These are phyloP conservation scores for Piprites chloris DNA, from an alignment of 2,113 vertebrate species.

Conservation along the genomic window DNA sequence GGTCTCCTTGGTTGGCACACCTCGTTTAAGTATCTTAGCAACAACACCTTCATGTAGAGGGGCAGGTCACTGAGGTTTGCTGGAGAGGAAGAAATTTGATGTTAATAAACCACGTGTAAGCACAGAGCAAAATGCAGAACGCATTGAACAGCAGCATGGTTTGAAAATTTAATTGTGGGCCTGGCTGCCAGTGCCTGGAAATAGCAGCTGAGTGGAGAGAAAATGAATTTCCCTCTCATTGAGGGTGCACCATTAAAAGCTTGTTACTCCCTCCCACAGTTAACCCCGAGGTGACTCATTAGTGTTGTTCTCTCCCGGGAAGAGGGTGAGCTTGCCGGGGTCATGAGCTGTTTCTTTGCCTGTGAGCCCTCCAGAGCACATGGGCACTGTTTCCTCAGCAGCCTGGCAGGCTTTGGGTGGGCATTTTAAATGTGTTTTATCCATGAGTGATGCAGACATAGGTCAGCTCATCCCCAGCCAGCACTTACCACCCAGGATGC, in stretches of 20 bases:
- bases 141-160: background rate
- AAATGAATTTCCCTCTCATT: background rate
- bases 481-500: background rate
- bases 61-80: accelerated
- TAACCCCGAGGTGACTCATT: background rate
- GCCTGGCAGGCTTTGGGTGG: background rate
- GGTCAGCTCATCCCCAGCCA: background rate
- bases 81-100: background rate
- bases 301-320: accelerated
- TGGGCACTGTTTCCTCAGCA: background rate
- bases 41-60: accelerated
- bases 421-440: background rate
- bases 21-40: background rate
- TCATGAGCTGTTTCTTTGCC: background rate
- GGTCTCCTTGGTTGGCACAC: background rate
- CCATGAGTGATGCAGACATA: background rate
- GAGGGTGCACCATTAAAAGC: background rate
- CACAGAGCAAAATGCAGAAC: background rate
- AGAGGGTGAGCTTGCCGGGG: background rate
- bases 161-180: background rate
- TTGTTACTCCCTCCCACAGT: background rate
- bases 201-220: background rate
- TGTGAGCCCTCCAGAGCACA: background rate
- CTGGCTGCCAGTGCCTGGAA: background rate
- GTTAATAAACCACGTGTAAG: background rate